Evolutionary conservation across 2,888 invertebrate genomes (phyloP).

Genomic region (Nomada ruficornis): DNA sequence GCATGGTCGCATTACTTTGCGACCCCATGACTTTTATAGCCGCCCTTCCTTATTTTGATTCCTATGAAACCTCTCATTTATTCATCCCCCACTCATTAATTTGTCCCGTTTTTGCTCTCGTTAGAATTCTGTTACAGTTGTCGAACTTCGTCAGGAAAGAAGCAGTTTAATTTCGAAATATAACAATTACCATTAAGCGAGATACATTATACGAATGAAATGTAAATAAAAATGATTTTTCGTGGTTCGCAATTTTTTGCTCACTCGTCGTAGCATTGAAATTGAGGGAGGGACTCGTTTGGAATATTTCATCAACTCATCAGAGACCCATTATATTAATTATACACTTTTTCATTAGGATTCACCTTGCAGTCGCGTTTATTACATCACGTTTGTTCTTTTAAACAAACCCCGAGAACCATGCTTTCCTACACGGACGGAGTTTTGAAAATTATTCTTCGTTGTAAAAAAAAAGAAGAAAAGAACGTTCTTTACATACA

Average conservation of each 20-base stretch:
- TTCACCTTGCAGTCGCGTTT: too few species aligned
- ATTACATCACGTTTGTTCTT: too few species aligned
- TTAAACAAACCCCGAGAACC: too few species aligned
- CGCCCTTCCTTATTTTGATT: slow-evolving; percentile 30
- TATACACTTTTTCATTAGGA: too few species aligned
- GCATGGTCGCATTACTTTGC: not conserved
- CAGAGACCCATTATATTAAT: not conserved
- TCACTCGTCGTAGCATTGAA: too few species aligned
- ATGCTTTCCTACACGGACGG: too few species aligned
- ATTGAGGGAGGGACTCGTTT: too few species aligned
- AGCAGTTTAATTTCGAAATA: not conserved
- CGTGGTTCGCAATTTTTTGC: too few species aligned
- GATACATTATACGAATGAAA: too few species aligned
- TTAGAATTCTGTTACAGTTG: slow-evolving; percentile 29
- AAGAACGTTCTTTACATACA: not conserved
- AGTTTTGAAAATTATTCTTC: not conserved
- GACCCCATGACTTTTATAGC: slow-evolving; percentile 26
- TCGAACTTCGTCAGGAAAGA: slow-evolving; percentile 12
- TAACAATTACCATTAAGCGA: not conserved
- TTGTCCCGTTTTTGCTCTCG: slow-evolving; percentile 1
- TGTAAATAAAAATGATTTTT: too few species aligned
- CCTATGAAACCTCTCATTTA: slow-evolving; percentile 18
- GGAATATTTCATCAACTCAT: not conserved
- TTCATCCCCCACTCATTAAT: slow-evolving; percentile 18
- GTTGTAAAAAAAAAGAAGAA: not conserved